These are phyloP conservation scores for Streptopelia turtur DNA, from an alignment of 2,797 vertebrate genomes.

Conservation along the genomic window DNA sequence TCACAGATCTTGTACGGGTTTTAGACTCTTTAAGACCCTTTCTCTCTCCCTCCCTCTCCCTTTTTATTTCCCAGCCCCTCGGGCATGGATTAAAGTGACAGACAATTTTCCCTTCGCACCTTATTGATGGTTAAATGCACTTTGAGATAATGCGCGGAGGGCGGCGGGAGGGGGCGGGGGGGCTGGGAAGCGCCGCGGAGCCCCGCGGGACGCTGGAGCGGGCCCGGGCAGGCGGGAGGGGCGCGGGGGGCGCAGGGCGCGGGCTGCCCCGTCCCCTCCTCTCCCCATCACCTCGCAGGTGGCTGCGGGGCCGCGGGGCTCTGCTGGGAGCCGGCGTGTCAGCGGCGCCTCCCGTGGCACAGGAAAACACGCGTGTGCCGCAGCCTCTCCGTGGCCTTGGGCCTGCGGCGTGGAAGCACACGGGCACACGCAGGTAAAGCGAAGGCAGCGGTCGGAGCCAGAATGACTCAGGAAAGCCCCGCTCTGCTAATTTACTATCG, in stretches of 20 bases:
- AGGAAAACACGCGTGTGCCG: neutral
- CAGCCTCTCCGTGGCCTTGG: neutral
- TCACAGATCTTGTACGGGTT: constrained; percentile 76
- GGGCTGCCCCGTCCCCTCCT: neutral
- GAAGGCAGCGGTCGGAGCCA: neutral
- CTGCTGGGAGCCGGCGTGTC: neutral
- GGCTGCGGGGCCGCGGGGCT: neutral
- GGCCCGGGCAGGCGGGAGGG: neutral
- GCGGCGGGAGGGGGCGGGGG: neutral
- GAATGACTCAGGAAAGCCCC: neutral
- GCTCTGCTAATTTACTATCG: constrained; percentile 40
- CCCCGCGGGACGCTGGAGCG: neutral
- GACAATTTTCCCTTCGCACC: constrained; percentile 85
- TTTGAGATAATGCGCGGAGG: constrained; percentile 67
- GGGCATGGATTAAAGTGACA: constrained; percentile 83
- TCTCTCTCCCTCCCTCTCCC: constrained; percentile 37
- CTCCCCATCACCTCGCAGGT: neutral
- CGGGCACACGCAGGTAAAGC: constrained; percentile 14
- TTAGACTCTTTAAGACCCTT: constrained; percentile 80
- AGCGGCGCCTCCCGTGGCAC: neutral
- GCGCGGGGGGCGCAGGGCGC: neutral
- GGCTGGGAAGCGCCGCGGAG: neutral
- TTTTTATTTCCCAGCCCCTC: constrained; percentile 81
- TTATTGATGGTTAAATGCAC: constrained; percentile 77
- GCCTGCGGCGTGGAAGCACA: neutral